These are phyloP conservation scores for Agrochola litura DNA, from an alignment of 2,888 invertebrate genomes.

Conservation along the genomic window DNA sequence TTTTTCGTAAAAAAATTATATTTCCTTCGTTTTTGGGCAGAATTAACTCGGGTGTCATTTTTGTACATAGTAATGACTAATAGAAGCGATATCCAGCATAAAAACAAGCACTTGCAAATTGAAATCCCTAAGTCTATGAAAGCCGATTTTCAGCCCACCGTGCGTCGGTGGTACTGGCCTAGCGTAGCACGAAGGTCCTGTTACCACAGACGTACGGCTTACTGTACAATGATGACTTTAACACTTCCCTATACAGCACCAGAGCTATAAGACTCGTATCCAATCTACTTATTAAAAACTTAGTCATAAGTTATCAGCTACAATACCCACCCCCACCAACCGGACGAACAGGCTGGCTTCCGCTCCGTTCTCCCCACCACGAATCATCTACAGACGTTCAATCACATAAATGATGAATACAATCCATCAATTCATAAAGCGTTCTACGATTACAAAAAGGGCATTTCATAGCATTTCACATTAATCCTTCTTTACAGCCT, in stretches of 20 bases:
- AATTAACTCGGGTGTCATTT: no score
- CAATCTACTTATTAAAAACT: constrained; percentile 5
- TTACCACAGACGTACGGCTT: background rate
- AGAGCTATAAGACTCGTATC: background rate
- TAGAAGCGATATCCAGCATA: no score
- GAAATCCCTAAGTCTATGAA: no score
- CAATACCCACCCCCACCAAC: constrained; percentile 44
- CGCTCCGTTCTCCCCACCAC: constrained; percentile 41
- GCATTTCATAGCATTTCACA: background rate
- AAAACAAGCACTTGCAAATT: no score
- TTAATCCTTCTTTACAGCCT: background rate
- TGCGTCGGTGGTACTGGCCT: background rate
- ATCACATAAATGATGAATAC: constrained; percentile 32
- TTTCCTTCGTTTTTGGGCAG: no score
- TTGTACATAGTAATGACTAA: no score
- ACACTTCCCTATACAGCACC: background rate
- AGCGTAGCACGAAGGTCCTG: background rate
- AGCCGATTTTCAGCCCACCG: no score
- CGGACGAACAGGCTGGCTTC: constrained; percentile 22
- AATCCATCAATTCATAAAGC: constrained; percentile 17
- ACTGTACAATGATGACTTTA: background rate
- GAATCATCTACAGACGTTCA: constrained; percentile 47
- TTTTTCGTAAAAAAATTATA: no score
- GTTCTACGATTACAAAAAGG: background rate
- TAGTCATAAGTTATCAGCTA: constrained; percentile 18